These are phyloP conservation scores for Xanthia icteritia DNA, from an alignment of 2,888 invertebrate genomes.

Conservation along the genomic window DNA sequence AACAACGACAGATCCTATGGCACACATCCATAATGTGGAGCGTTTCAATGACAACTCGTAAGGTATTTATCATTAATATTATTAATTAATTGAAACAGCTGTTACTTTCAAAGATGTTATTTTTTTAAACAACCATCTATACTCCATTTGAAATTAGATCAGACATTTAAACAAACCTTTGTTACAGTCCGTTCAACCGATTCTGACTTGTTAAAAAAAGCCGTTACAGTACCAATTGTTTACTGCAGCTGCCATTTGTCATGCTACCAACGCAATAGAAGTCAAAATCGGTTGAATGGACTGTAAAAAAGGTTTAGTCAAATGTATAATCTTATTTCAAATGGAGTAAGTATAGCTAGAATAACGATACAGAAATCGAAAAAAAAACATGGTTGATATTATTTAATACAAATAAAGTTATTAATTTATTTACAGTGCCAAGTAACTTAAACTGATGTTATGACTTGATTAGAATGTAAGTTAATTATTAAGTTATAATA, in stretches of 20 bases:
- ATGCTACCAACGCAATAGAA: no score
- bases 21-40: constrained; percentile 4
- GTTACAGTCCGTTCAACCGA: no score
- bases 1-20: constrained; percentile 23
- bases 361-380: no score
- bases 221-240: no score
- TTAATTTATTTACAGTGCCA: background rate
- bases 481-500: constrained; percentile 5
- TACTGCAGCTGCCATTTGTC: no score
- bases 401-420: constrained; percentile 6
- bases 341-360: no score
- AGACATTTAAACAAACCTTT: no score
- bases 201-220: no score
- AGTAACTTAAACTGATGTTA: background rate
- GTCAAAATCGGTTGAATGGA: no score
- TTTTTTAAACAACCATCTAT: background rate
- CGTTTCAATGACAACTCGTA: constrained; percentile 21
- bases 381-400: background rate
- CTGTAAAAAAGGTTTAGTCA: no score
- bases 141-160: no score
- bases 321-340: no score
- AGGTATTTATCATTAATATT: constrained; percentile 15
- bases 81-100: constrained; percentile 21
- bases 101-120: background rate
- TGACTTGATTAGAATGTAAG: constrained; percentile 8